Evolutionary conservation across 2,797 vertebrate genomes (phyloP).

Genomic region (Synaphobranchus kaupii): DNA sequence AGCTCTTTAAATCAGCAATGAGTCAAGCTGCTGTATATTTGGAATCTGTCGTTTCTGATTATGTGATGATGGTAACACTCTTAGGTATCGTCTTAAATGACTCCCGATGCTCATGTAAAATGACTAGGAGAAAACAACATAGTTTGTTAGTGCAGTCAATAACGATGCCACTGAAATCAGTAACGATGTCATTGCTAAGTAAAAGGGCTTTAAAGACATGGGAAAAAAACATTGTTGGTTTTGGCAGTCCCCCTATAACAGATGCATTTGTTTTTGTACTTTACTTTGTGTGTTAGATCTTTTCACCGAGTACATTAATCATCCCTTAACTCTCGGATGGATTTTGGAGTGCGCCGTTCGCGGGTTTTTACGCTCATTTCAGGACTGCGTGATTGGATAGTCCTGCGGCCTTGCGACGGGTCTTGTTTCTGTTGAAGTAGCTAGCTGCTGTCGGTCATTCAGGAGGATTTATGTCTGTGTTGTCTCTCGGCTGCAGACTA

Average conservation of each 20-base stretch:
- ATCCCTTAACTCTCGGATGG: background rate
- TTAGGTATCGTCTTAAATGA: background rate
- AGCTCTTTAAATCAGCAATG: background rate
- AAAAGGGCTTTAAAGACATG: background rate
- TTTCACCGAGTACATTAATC: background rate
- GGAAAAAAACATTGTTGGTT: background rate
- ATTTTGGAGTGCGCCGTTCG: background rate
- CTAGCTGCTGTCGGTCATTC: constrained; percentile 1
- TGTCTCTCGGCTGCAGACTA: constrained; percentile 6
- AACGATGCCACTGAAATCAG: no score
- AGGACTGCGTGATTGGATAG: background rate
- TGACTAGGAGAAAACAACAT: background rate
- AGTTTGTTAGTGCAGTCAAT: no score
- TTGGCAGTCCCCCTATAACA: background rate
- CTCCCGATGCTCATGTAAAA: background rate
- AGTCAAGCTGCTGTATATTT: background rate
- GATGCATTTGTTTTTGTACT: background rate
- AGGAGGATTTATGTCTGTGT: constrained; percentile 12
- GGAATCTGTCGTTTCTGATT: background rate
- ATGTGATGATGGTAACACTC: background rate
- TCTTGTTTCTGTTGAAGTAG: constrained; percentile 1
- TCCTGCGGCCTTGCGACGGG: background rate
- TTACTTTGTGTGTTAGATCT: background rate
- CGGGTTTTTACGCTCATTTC: background rate
- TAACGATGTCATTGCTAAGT: background rate